Percentiles rank a stretch among this genome's conserved stretches.
These are phyloP conservation scores for Panonychus citri DNA, from an alignment of 1,140 invertebrate genomes.

Conservation along the genomic window DNA sequence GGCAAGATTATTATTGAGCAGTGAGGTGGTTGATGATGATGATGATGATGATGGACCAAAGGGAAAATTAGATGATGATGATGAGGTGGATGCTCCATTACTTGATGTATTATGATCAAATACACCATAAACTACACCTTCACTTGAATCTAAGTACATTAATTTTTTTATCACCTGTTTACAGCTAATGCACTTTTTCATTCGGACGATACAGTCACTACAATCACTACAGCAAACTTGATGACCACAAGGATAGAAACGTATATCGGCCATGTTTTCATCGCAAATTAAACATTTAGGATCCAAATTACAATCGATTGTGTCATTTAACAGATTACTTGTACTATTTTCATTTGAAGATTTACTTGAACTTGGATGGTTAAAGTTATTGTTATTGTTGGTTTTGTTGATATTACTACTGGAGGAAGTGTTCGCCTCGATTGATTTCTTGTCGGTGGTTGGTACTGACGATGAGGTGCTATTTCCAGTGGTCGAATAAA, in stretches of 20 bases:
- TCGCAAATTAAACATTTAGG: constrained; percentile 45
- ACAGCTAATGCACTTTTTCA: constrained; percentile 56
- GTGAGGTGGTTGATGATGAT: neutral
- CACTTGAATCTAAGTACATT: neutral
- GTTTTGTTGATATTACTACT: too few relatives aligned
- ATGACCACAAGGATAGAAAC: constrained; percentile 49
- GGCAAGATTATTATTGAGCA: too few relatives aligned
- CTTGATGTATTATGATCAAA: neutral
- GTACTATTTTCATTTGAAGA: too few relatives aligned
- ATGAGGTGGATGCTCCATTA: neutral
- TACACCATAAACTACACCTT: neutral
- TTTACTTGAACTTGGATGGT: too few relatives aligned
- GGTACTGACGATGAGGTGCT: too few relatives aligned
- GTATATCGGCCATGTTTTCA: constrained; percentile 35
- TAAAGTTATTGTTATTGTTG: too few relatives aligned
- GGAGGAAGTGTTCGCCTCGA: too few relatives aligned
- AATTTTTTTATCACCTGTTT: constrained; percentile 24
- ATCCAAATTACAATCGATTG: neutral
- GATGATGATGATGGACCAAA: neutral
- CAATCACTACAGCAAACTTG: constrained; percentile 49
- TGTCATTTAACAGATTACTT: neutral
- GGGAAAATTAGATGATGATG: too few relatives aligned
- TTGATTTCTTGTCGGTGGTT: too few relatives aligned
- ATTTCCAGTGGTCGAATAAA: too few relatives aligned
- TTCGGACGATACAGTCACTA: constrained; percentile 45